Conservation (phyloP, 1,140 invertebrate species). For the Laupala kohalensis region DNA sequence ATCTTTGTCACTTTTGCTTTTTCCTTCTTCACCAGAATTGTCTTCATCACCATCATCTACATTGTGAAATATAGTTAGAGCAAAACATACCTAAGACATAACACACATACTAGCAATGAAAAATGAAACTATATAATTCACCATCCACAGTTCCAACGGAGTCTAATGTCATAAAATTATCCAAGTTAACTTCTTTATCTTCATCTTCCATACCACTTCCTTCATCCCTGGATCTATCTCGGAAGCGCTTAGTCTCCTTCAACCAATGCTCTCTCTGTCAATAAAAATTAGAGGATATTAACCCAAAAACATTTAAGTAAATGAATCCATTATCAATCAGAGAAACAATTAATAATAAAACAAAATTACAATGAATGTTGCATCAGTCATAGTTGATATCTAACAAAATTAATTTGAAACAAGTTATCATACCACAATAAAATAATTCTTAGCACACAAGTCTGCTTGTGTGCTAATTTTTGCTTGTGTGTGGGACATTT, state of each 20-base stretch:
- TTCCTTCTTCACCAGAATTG: conserved; percentile 4
- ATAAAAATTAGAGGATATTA: too few relatives aligned
- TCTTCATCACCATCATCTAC: conserved; percentile 2
- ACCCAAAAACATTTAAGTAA: too few relatives aligned
- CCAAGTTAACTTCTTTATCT: conserved; percentile 60
- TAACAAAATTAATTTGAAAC: neutral
- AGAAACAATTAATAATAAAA: neutral
- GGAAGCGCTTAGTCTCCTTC: conserved; percentile 26
- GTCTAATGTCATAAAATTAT: conserved; percentile 71
- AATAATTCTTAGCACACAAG: too few relatives aligned
- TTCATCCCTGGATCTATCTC: conserved; percentile 25
- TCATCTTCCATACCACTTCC: conserved; percentile 36
- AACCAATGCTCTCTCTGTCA: conserved; percentile 40
- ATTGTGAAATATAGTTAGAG: neutral
- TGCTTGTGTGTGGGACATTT: too few relatives aligned
- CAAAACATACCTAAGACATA: neutral
- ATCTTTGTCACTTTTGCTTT: conserved; percentile 28
- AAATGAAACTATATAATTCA: conserved; percentile 21
- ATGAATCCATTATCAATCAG: too few relatives aligned
- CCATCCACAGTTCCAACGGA: conserved; percentile 73
- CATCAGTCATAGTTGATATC: neutral
- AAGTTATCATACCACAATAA: too few relatives aligned
- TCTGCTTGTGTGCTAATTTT: too few relatives aligned
- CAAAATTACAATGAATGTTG: neutral
- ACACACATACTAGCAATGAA: neutral